Base-by-base conservation (phyloP, 2,888 invertebrate genomes). In the Aspidiotus rigidus region DNA sequence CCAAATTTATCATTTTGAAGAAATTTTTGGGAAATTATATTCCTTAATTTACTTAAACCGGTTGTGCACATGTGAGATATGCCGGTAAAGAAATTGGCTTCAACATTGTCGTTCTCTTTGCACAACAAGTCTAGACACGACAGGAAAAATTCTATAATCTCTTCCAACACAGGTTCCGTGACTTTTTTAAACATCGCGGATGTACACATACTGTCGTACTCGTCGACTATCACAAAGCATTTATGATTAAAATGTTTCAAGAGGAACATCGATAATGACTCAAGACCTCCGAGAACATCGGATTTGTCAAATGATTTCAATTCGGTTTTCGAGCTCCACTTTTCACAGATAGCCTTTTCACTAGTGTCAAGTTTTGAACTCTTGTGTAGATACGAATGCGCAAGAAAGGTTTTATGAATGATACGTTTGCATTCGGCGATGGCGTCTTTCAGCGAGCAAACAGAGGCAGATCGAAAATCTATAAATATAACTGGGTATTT, bases 171-270 rank as follows among this genome's bases (percentile, higher is more conserved):
- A 15, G n/a, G 7, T 56, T 56, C 56, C 9, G 9, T n/a, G 7
- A 56, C 56, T 56, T 56, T 56, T n/a, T n/a, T n/a, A 56, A 56
- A 56, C 56, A 56, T 56, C 15, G 56, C 13, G 7, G 13, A 16
- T 16, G 56, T 13, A 56, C 56, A 56, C 7, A 56, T 56, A 8
- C 11, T 13, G 15, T 56, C 56, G n/a, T 56, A 56, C n/a, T 56
- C 56, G 56, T 56, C 56, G 9, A 56, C 15, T 9, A 56, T 8
- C 7, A 56, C 56, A 56, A 56, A 56, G 15, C 56, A 56, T n/a
- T 16, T 11, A 8, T 8, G 10, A 8, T 56, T 15, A 16, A 56
- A 56, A 15, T 56, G 56, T 56, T 56, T 56, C 10, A 56, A 15
- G 8, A 56, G 15, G 15, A 13, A 56, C 16, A 13, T 16, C n/a